These are phyloP conservation scores for Lerema accius DNA, from an alignment of 1,140 invertebrate species.

Conservation along the genomic window DNA sequence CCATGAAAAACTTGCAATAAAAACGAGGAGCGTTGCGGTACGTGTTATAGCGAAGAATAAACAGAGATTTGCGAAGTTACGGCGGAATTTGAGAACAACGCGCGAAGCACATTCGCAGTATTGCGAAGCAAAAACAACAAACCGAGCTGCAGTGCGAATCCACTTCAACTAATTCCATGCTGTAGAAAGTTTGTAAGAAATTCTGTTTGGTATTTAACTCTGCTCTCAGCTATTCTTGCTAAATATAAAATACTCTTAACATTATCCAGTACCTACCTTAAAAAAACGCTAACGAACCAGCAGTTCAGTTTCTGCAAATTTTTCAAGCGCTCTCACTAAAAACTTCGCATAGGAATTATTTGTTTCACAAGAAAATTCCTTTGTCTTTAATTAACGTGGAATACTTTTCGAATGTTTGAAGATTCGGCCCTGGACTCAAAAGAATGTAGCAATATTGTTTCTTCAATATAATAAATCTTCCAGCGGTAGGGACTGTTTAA, in stretches of 20 bases:
- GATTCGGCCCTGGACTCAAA: slow-evolving; percentile 1
- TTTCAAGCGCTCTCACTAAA: slow-evolving; percentile 26
- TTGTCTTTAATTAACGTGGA: slow-evolving; percentile 28
- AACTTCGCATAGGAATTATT: slow-evolving; percentile 28
- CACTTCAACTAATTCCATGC: slow-evolving; percentile 43
- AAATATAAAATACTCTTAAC: slow-evolving; percentile 34
- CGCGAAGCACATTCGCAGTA: slow-evolving; percentile 15
- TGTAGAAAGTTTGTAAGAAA: slow-evolving; percentile 45
- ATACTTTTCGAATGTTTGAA: slow-evolving; percentile 29
- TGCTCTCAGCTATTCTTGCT: slow-evolving; percentile 35
- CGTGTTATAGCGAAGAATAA: slow-evolving; percentile 23
- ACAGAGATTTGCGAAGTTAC: slow-evolving; percentile 30
- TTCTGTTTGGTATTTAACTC: slow-evolving; percentile 40
- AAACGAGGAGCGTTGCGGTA: slow-evolving; percentile 6
- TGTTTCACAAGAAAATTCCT: slow-evolving; percentile 28
- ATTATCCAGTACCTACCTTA: slow-evolving; percentile 29
- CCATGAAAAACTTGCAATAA: slow-evolving; percentile 11
- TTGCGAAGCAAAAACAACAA: slow-evolving; percentile 30
- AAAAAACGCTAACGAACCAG: slow-evolving; percentile 28
- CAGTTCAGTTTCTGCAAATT: slow-evolving; percentile 19
- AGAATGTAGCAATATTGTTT: slow-evolving; percentile 18
- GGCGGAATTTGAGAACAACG: slow-evolving; percentile 19
- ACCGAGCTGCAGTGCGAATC: slow-evolving; percentile 30
- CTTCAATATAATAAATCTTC: neutral
- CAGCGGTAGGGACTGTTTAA: neutral